Evolutionary conservation across 2,113 vertebrate genomes (phyloP).

Genomic region (Lepus timidus): DNA sequence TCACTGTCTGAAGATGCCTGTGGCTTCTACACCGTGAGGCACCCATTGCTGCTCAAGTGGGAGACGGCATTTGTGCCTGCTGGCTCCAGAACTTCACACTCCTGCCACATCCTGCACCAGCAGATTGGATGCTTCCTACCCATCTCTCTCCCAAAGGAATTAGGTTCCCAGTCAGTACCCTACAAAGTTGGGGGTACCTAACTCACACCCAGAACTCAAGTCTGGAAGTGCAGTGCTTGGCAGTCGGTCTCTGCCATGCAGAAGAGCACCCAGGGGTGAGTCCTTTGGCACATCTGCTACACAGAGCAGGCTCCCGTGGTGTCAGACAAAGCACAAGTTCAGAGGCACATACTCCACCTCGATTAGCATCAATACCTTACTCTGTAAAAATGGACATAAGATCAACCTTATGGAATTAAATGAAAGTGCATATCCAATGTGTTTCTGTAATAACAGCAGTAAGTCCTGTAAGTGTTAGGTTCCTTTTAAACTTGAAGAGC

Average conservation of each 20-base stretch:
- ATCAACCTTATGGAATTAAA: background rate
- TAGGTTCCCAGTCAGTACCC: background rate
- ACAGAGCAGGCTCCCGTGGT: background rate
- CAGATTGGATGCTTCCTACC: background rate
- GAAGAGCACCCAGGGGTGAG: background rate
- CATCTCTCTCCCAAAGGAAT: background rate
- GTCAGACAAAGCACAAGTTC: background rate
- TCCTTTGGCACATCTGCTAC: fast-evolving
- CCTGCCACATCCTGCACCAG: background rate
- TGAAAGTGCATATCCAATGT: background rate
- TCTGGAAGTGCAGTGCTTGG: background rate
- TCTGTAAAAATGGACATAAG: background rate
- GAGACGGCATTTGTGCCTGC: background rate
- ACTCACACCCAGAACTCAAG: background rate
- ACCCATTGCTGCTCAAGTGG: background rate
- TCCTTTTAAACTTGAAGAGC: conserved; percentile 14
- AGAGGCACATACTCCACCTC: background rate
- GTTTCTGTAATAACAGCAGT: background rate
- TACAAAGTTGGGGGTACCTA: background rate
- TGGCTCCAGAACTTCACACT: background rate
- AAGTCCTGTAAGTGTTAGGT: background rate
- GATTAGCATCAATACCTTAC: background rate
- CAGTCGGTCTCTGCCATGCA: background rate
- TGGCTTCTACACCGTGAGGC: background rate
- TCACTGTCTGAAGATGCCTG: background rate